A percentile compares a stretch with the other conserved stretches of the same genome.
Evolutionary conservation across 2,113 vertebrate genomes (phyloP).

Genomic region (Cottus gobio): DNA sequence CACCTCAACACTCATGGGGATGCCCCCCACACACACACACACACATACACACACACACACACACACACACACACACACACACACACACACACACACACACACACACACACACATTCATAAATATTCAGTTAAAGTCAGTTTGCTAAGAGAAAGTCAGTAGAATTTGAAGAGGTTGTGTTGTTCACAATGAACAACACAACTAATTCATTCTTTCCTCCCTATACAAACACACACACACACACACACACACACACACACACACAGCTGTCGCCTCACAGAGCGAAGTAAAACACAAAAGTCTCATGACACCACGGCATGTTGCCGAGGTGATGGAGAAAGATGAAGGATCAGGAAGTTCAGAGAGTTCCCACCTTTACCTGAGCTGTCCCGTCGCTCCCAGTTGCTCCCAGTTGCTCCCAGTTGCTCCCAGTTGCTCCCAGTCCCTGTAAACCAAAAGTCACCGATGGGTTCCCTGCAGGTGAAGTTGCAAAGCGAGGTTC

Average conservation of each 20-base stretch:
- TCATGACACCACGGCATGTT: too few relatives aligned
- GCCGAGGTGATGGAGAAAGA: too few relatives aligned
- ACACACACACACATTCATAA: neutral
- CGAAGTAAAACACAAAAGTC: neutral
- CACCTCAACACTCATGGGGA: slow-evolving; percentile 28
- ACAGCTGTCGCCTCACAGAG: neutral
- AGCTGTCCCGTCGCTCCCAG: slow-evolving; percentile 6
- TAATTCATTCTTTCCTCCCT: neutral
- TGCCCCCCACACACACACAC: slow-evolving; percentile 10
- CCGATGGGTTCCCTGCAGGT: neutral
- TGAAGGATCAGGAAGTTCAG: too few relatives aligned
- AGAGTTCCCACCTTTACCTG: slow-evolving; percentile 67
- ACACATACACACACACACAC: neutral
- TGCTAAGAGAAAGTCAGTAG: neutral
- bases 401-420: slow-evolving; percentile 9
- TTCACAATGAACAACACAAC: neutral
- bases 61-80: slow-evolving; percentile 7
- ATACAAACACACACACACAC: too few relatives aligned
- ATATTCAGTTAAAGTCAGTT: neutral
- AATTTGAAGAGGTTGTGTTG: neutral
- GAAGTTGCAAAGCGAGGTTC: slow-evolving; percentile 41
- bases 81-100: neutral
- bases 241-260: too few relatives aligned
- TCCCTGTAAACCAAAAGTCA: slow-evolving; percentile 20
- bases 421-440: slow-evolving; percentile 16